Evolutionary conservation across 2,113 vertebrate genomes (phyloP).

Genomic region (Coryphaenoides rupestris): DNA sequence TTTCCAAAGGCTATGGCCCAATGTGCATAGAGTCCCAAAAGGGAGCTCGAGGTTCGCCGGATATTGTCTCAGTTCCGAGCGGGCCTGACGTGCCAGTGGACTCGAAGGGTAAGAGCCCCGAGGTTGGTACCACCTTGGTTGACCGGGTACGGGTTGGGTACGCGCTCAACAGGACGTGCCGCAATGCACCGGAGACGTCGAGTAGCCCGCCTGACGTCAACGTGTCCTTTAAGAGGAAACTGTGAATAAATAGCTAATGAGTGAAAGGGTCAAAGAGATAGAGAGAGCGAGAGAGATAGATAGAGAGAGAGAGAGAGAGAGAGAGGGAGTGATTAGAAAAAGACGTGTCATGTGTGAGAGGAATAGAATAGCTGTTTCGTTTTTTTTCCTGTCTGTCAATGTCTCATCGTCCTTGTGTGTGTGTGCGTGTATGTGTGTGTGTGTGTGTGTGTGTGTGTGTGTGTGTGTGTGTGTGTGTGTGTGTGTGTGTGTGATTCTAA

Average conservation of each 20-base stretch:
- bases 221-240: conserved; percentile 18
- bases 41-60: too few species aligned
- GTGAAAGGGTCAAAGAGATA: conserved; percentile 47
- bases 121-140: too few species aligned
- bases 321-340: conserved; percentile 25
- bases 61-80: too few species aligned
- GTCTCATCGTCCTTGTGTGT: conserved; percentile 57
- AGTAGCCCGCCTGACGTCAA: too few species aligned
- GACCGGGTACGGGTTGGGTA: too few species aligned
- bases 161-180: too few species aligned
- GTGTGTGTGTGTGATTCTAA: conserved; percentile 26
- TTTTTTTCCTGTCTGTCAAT: conserved; percentile 20
- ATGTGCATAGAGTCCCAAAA: too few species aligned
- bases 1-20: too few species aligned
- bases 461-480: conserved; percentile 31
- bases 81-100: too few species aligned
- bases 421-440: conserved; percentile 36
- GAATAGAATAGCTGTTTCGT: conserved; percentile 30
- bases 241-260: conserved; percentile 54
- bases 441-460: background rate
- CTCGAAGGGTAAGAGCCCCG: too few species aligned
- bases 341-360: conserved; percentile 27
- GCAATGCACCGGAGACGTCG: too few species aligned
- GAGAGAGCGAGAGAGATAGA: conserved; percentile 5
- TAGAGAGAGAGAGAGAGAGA: background rate